Evolutionary conservation across 2,888 invertebrate genomes (phyloP), one percentile per base, ranked within the genome.

Genomic region (Apodemia duryi): DNA sequence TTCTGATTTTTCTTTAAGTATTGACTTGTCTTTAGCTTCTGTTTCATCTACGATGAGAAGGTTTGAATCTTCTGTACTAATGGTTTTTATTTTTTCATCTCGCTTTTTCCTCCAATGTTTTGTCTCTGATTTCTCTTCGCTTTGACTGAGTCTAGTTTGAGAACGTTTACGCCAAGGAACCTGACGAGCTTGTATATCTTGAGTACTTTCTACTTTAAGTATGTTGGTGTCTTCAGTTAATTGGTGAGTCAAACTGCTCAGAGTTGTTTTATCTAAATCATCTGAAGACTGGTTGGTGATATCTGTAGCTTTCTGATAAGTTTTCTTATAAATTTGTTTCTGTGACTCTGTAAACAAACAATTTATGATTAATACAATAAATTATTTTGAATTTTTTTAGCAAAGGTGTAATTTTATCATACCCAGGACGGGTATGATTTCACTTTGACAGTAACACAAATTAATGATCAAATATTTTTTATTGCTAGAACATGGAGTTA

Each of bases 201-300:
- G 79, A 63, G 77, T 65, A 68, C 80, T 81, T 70, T 86, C 73
- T 49, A 89, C 64, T 72, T 82, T 85, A 51, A 90, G 71, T 64
- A 91, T 86, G 70, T 84, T 90, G 10, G 79, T 80, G 69, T 90
- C 89, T 77, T 91, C 90, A 10, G 88, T 87, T 3, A 83, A 77
- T 75, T 87, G 81, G 71, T 82, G 86, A 64, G 73, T 69, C 21
- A 81, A 68, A 70, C 75, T 82, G 66, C 71, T 80, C 57, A 75
- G 13, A n/a, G n/a, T 73, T 21, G 72, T 77, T 35, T 70, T 68
- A 64, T 76, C 74, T 7, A 70, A 67, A 61, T 78, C 78, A 70
- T 82, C 75, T 46, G 74, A 65, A 62, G 68, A 75, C 1, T 68
- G 65, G 38, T 71, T 72, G 51, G 74, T 74, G 4, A 78, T 68